These are phyloP conservation scores for Callospermophilus lateralis DNA, from an alignment of 2,113 vertebrate genomes.

Conservation along the genomic window DNA sequence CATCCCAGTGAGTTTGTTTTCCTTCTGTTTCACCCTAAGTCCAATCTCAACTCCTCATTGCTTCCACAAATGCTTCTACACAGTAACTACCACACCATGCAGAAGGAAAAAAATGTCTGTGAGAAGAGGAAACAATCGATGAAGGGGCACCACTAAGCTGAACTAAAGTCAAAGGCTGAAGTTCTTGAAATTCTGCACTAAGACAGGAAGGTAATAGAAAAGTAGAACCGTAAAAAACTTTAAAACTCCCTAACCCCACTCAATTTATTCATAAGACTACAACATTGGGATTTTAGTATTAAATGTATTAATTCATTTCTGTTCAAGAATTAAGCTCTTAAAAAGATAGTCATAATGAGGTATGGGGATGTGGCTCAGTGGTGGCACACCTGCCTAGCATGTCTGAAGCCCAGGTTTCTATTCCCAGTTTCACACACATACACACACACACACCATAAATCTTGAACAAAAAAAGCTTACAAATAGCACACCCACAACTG, in stretches of 20 bases:
- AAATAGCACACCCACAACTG: background rate
- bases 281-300: background rate
- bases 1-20: background rate
- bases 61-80: background rate
- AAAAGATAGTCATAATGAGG: background rate
- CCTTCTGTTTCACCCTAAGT: background rate
- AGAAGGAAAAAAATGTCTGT: background rate
- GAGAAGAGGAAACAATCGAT: background rate
- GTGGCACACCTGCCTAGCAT: no score
- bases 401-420: no score
- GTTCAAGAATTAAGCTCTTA: constrained; percentile 5
- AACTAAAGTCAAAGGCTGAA: background rate
- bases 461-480: background rate
- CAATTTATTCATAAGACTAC: background rate
- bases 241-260: background rate
- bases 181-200: background rate
- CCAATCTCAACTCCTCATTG: background rate
- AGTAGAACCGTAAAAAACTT: background rate
- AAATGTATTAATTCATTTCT: background rate
- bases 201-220: background rate
- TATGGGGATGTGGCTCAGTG: no score
- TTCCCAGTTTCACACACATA: no score
- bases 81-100: background rate
- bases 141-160: background rate
- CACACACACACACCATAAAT: background rate